A percentile compares a stretch with the other conserved stretches of the same genome.
phyloP scores from a whole-genome alignment of 2,888 invertebrate genomes.

The Cantharis lateralis region DNA sequence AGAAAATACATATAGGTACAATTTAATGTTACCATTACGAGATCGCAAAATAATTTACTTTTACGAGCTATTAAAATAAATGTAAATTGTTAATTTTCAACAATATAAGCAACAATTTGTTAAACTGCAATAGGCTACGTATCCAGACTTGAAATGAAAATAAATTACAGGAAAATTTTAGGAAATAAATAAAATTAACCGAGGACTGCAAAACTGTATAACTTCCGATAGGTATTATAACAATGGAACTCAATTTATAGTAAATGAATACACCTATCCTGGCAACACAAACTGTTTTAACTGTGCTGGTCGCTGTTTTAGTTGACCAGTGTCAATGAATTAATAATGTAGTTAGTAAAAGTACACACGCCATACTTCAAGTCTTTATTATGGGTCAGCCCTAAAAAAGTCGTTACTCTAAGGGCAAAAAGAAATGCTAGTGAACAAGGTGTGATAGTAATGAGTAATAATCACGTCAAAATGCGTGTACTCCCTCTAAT shows the following conservation, averaged over 20 bases:
- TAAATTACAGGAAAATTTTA: neutral
- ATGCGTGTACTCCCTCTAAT: conserved; percentile 28
- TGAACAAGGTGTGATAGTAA: conserved; percentile 32
- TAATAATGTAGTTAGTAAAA: conserved; percentile 19
- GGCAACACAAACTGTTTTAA: neutral
- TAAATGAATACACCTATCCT: neutral
- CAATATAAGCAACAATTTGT: neutral
- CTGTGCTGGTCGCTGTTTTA: neutral
- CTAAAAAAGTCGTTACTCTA: conserved; percentile 14
- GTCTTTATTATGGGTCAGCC: conserved; percentile 17
- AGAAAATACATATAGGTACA: neutral
- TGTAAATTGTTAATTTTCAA: neutral
- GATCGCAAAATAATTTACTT: neutral
- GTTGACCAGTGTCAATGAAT: conserved; percentile 20
- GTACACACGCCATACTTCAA: conserved; percentile 19
- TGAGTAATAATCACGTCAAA: conserved; percentile 32
- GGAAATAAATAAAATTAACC: neutral
- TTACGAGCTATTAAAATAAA: neutral
- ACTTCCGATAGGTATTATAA: neutral
- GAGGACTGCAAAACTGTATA: neutral
- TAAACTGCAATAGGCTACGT: neutral
- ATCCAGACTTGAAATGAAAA: neutral
- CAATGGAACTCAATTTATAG: neutral
- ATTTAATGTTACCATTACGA: neutral
- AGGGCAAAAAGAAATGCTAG: conserved; percentile 26